These are phyloP conservation scores for Carettochelys insculpta DNA, from an alignment of 2,113 vertebrate genomes.

Conservation along the genomic window DNA sequence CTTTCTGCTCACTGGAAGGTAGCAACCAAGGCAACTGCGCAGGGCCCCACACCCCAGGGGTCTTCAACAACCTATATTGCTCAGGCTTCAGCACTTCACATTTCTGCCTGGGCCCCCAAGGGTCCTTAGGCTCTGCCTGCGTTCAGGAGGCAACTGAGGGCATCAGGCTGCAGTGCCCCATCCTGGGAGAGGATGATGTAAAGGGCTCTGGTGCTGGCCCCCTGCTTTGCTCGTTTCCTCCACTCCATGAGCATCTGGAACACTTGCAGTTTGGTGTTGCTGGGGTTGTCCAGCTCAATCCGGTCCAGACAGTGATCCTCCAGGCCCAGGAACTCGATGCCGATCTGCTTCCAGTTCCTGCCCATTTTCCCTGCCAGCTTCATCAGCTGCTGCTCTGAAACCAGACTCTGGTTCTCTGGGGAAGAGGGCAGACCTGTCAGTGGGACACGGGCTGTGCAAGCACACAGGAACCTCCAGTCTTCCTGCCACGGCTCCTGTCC, in stretches of 20 bases:
- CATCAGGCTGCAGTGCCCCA: neutral
- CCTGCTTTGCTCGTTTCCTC: neutral
- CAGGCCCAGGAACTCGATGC: neutral
- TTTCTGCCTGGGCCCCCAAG: too few species aligned
- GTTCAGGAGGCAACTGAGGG: neutral
- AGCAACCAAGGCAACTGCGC: too few species aligned
- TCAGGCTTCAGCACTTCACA: too few species aligned
- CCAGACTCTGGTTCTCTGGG: neutral
- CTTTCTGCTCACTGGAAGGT: too few species aligned
- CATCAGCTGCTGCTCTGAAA: neutral
- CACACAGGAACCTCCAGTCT: neutral
- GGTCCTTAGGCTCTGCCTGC: neutral
- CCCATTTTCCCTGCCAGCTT: neutral
- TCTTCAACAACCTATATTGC: too few species aligned
- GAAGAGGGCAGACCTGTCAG: neutral
- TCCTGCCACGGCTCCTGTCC: neutral
- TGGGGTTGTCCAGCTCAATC: neutral
- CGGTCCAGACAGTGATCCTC: neutral
- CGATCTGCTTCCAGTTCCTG: neutral
- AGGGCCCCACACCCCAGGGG: too few species aligned
- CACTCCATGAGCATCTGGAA: constrained; percentile 27
- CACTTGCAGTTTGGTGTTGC: neutral
- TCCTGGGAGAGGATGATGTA: neutral
- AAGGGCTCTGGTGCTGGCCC: neutral
- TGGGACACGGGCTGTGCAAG: neutral